Conservation (phyloP, 2,797 vertebrate species). For the Balearica regulorum region DNA sequence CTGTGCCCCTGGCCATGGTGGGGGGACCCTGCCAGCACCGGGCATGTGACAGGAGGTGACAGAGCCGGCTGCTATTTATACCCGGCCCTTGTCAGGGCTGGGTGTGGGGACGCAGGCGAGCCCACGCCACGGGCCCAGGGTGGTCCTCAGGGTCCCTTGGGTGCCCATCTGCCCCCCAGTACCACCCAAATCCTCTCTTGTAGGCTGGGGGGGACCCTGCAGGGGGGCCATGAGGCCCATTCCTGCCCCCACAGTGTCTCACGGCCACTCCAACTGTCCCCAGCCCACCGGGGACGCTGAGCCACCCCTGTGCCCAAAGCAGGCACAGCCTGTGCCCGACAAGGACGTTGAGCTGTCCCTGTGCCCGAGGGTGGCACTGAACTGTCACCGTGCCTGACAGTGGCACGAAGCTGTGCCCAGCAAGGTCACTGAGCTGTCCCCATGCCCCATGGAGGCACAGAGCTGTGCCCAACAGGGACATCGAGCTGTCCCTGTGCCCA, state of each 20-base stretch:
- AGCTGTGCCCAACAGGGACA: background rate
- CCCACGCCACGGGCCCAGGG: rapidly evolving
- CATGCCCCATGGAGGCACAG: background rate
- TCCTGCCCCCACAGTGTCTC: background rate
- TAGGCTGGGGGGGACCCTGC: background rate
- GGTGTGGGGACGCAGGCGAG: background rate
- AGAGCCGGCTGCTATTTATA: conserved; percentile 27
- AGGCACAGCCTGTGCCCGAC: background rate
- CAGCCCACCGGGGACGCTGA: background rate
- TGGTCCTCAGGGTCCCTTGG: background rate
- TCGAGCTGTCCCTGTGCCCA: background rate
- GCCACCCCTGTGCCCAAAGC: background rate
- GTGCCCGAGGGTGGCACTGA: background rate
- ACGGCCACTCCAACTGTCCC: background rate
- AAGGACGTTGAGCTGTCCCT: background rate
- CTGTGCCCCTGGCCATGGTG: background rate
- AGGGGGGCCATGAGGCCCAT: rapidly evolving
- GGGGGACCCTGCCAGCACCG: background rate
- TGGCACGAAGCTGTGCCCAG: no score
- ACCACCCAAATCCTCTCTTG: background rate
- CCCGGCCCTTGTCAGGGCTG: background rate
- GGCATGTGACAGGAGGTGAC: conserved; percentile 46
- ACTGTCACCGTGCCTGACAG: background rate
- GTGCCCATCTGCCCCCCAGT: background rate
- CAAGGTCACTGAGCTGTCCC: background rate